Base-by-base conservation (phyloP, 2,797 vertebrate genomes). In the Amblyopsis hoosieri region DNA sequence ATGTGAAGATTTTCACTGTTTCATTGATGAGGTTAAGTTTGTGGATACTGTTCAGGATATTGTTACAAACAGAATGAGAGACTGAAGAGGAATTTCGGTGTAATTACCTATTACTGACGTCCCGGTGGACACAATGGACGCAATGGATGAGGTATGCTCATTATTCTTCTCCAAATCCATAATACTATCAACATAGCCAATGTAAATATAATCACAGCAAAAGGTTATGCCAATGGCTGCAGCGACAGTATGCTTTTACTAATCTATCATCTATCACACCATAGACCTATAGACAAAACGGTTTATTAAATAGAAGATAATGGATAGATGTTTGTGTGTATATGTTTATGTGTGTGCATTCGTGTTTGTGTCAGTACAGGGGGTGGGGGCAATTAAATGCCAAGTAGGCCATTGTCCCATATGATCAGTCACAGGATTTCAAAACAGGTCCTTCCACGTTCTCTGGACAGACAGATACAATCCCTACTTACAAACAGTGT, bases 61-160 rank as follows among this genome's bases (percentile, higher is more conserved):
- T 15, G 12, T 8, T 37, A 14, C 2, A 31, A 45, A 0, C 48
- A 72, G 4, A 4, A 89, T 86, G 85, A 88, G 58, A 79, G 61
- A 50, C 79, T 84, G 65, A 88, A 2, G 57, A 67, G 45, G 15
- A 64, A 50, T 2, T 13, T 14, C 3, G 1, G 52, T 12, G 50
- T 19, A 66, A 37, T 50, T 11, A 0, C 46, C 0, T 29, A 0
- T 1, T 52, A 1, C n/a, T 19, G 33, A 59, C 0, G n/a, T 52
- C 57, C 73, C 4, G 19, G 54, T 68, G 74, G 74, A 80, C 58
- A 12, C 47, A 33, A 55, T 13, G 52, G 53, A 29, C 54, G 19
- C 62, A 4, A 91, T 91, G 89, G 86, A 87, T 55, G 73, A 90
- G 89, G 91, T 92, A 76, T 15, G 86, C 67, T 19, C 37, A 42